phyloP scores from a whole-genome alignment of 2,888 invertebrate species.

The Podotricha telesiphe region DNA sequence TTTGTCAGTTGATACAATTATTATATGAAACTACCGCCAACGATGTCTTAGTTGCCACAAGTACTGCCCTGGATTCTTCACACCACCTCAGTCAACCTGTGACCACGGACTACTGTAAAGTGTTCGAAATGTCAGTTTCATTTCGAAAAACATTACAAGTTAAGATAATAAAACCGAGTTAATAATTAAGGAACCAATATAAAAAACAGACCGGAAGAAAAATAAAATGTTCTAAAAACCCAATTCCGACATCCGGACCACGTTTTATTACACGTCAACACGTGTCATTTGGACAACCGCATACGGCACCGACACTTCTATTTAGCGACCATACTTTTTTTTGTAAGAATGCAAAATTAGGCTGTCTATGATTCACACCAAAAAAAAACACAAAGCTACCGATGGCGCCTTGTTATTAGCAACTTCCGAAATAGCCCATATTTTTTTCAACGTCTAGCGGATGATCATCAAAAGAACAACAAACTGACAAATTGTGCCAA shows the following conservation, averaged over 20 bases:
- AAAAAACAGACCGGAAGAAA: slow-evolving; percentile 15
- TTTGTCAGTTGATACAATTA: too few species aligned
- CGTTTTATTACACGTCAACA: slow-evolving; percentile 56
- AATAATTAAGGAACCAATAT: neutral
- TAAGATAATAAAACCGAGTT: neutral
- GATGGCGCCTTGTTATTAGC: slow-evolving; percentile 80
- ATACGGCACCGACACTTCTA: slow-evolving; percentile 51
- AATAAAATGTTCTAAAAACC: slow-evolving; percentile 59
- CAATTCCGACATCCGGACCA: slow-evolving; percentile 78
- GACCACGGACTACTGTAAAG: too few species aligned
- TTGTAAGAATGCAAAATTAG: slow-evolving; percentile 24
- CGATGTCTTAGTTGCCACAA: too few species aligned
- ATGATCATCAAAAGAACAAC: slow-evolving; percentile 69
- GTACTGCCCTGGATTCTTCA: too few species aligned
- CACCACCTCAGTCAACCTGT: too few species aligned
- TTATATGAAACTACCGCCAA: too few species aligned
- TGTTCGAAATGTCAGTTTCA: too few species aligned
- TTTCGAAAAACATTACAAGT: too few species aligned
- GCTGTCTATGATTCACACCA: slow-evolving; percentile 38
- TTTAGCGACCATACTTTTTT: slow-evolving; percentile 26
- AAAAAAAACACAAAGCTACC: slow-evolving; percentile 71
- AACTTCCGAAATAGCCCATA: slow-evolving; percentile 75
- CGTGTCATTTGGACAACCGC: slow-evolving; percentile 65
- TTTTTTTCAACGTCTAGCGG: slow-evolving; percentile 72
- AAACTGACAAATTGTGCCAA: slow-evolving; percentile 78